Evolutionary conservation across 2,797 vertebrate genomes (phyloP), one percentile per base, ranked within the genome.

Genomic region (Odontamblyopus lacepedii): DNA sequence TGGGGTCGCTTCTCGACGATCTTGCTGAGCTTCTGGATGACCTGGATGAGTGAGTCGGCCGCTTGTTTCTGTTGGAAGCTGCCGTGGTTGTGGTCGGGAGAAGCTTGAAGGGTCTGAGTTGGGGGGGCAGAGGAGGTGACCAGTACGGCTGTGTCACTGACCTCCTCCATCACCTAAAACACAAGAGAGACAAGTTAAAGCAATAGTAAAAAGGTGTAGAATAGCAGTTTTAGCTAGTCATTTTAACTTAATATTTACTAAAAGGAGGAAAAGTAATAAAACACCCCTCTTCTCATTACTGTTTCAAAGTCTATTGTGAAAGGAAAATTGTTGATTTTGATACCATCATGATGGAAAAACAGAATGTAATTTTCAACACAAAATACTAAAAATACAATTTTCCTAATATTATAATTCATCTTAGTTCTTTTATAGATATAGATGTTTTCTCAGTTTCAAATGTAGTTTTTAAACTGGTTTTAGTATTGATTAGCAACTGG

Each of bases 21-120:
- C 87, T 96, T 97, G 87, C 96, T 98, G 83, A 99, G 94, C 79
- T 98, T 99, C 85, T 99, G 95, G 27, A 99, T 99, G 75, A 99
- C 97, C 15, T 97, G 96, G 83, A 98, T 97, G 64, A 99, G 92
- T 0, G 97, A 97, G 76, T 98, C 95, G 0, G 96, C 91, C 0
- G 92, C 88, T 68, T 94, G 95, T 76, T 91, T 92, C 85, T 95
- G 95, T 60, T 91, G 93, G 77, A 94, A 92, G 26, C 90, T 84
- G 65, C 92, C 92, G 0, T 79, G 81, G 63, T 76, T 48, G 66
- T 93, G 78, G 0, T 63, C 71, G 9, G 48, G 73, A 0, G 6
- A n/a, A 0, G 11, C 50, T 27, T 48, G 67, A 67, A 59, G 74
- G 48, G 63, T 56, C n/a, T 73, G 76, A 0, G 8, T 65, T 2